Base-by-base conservation (phyloP, 2,888 invertebrate genomes). In the Ctena decussata region DNA sequence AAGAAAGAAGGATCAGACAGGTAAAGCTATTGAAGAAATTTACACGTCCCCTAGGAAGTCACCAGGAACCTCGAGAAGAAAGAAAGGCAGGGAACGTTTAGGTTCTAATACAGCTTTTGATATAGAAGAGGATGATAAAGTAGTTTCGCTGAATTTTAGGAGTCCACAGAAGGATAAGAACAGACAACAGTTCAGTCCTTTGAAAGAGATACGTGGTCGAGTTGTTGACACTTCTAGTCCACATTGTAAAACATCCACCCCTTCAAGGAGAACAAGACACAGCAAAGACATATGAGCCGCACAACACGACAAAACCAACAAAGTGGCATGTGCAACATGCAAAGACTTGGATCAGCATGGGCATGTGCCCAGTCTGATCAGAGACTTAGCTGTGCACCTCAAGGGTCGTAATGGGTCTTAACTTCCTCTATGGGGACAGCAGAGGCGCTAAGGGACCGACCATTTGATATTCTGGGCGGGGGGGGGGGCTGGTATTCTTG, bases 111-210 rank as follows among this genome's bases (percentile, higher is more conserved):
- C 15, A 32, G 41, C 46, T 15, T 69, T 76, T 53, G 73, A 73
- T 46, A 77, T 86, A 12, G 87, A 87, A 46, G 80, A 76, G 57
- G 84, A 91, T 15, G 92, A 92, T 71, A 84, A 85, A 35, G 92
- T 92, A 24, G 91, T 93, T 30, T 86, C 86, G 57, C 91, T 92
- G 76, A 91, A 91, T 77, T 90, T 85, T 77, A 65, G 84, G n/a
- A 92, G 92, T 82, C 92, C 93, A 11, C 92, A 91, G 41, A 92
- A 90, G 84, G 32, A 74, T 15, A 92, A 90, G 84, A 39, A 74
- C 18, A 80, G 82, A 24, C 27, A 60, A 32, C 80, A 82, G 12
- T 89, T 81, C 39, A 89, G 91, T 79, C 84, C 87, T 30, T 53
- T 80, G 27, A 53, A 44, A 44, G 53, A 53, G n/a, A 49, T 72